Evolutionary conservation across 2,888 invertebrate genomes (phyloP), one percentile per base, ranked within the genome.

Genomic region (Lordiphosa fenestrarum): DNA sequence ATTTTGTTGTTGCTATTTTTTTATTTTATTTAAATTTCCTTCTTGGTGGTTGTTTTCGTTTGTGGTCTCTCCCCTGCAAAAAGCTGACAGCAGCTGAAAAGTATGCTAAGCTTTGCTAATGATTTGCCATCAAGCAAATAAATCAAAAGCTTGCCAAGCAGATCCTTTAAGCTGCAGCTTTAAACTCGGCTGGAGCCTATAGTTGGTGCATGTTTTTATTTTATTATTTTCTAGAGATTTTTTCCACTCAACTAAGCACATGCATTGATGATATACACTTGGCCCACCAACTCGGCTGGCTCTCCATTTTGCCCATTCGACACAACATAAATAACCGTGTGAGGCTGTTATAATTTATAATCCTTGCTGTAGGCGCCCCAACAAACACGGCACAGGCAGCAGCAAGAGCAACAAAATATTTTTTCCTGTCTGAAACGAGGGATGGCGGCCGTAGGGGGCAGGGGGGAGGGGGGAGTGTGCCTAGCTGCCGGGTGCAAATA

Each of bases 261-360:
- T 66, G 69, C 76, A 77, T 81, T 60, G 73, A 75, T 75, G 80
- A 75, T 80, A 61, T 73, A 60, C 59, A 30, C 30, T 30, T 30
- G 30, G 30, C 56, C 57, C 38, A 56, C 57, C 38, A 56, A 10
- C 15, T 33, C 60, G 53, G 23, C 62, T 66, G 75, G 69, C 59
- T 61, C 55, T 62, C 65, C 51, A 65, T 40, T 53, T 62, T 54
- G 23, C 58, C 52, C 69, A 73, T 74, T 73, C 75, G 75, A 73
- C 77, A 75, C 66, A 65, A 70, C 75, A 78, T 77, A 80, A 73
- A 80, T 80, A 82, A 67, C 73, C 64, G 63, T 72, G 62, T 58
- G 69, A 63, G 83, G 68, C 76, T 71, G 72, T 73, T 76, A 70
- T 80, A 80, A 80, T 82, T 84, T 82, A 80, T 77, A 80, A 77